phyloP scores from a whole-genome alignment of 2,888 invertebrate genomes.

The Beris morrisii region DNA sequence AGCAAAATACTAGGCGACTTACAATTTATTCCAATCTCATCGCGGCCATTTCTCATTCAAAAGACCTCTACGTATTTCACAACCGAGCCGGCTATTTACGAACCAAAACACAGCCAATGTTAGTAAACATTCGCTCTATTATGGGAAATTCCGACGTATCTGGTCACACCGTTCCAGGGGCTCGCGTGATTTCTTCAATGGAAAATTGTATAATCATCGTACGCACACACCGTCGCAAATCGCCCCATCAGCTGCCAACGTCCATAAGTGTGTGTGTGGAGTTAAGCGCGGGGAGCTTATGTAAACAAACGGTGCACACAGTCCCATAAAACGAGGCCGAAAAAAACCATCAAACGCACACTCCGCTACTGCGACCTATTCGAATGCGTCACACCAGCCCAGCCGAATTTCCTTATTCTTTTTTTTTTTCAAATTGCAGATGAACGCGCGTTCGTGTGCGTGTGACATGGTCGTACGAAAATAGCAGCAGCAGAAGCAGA shows the following conservation, averaged over 20 bases:
- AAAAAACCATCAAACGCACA: too few species aligned
- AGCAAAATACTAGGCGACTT: too few species aligned
- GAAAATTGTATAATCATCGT: conserved; percentile 11
- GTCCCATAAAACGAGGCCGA: conserved; percentile 10
- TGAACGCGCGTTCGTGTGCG: too few species aligned
- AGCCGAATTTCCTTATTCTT: conserved; percentile 1
- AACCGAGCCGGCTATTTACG: conserved; percentile 21
- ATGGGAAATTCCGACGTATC: conserved; percentile 33
- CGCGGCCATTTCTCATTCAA: neutral
- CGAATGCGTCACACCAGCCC: neutral
- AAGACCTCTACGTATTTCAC: neutral
- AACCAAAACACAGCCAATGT: conserved; percentile 30
- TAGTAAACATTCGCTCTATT: conserved; percentile 33
- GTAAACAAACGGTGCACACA: conserved; percentile 10
- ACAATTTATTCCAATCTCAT: too few species aligned
- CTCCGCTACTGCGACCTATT: too few species aligned
- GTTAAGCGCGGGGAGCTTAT: conserved; percentile 1
- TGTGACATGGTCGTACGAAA: neutral
- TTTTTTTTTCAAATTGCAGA: too few species aligned
- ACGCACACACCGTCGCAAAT: conserved; percentile 4
- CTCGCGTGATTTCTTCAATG: conserved; percentile 14
- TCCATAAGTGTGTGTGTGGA: too few species aligned
- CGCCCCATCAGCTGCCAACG: neutral
- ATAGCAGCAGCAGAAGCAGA: neutral
- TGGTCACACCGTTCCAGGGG: conserved; percentile 14